These are phyloP conservation scores for Araneus ventricosus DNA, from an alignment of 1,140 invertebrate species.

Conservation along the genomic window DNA sequence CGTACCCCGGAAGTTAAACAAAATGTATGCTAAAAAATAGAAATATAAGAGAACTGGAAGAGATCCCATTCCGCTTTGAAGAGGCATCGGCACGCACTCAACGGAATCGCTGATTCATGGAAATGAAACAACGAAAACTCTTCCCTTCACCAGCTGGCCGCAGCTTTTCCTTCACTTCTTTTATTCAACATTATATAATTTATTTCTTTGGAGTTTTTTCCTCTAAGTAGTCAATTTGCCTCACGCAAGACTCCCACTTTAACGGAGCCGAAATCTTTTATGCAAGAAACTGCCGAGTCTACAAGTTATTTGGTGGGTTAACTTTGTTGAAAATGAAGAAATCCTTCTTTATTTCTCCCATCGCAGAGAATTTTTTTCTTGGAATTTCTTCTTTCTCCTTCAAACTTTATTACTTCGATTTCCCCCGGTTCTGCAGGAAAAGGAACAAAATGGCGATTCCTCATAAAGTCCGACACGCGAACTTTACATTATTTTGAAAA, in stretches of 20 bases:
- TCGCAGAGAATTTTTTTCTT: not conserved
- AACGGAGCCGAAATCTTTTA: slow-evolving; percentile 33
- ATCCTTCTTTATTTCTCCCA: not conserved
- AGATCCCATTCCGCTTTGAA: too few species aligned
- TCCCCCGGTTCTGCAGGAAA: not conserved
- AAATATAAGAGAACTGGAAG: too few species aligned
- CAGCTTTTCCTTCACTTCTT: slow-evolving; percentile 37
- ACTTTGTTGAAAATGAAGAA: slow-evolving; percentile 7
- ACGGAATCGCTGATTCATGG: too few species aligned
- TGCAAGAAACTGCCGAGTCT: not conserved
- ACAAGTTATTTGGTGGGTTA: slow-evolving; percentile 1
- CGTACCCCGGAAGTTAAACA: too few species aligned
- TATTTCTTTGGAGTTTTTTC: slow-evolving; percentile 29
- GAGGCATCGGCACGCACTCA: too few species aligned
- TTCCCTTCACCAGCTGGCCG: not conserved
- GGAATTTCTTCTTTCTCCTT: not conserved
- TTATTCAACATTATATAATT: slow-evolving; percentile 47
- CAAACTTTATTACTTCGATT: slow-evolving; percentile 40
- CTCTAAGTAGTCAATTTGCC: not conserved
- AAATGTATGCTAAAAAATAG: too few species aligned
- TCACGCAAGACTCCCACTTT: slow-evolving; percentile 46
- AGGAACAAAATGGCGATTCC: not conserved
- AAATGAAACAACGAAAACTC: not conserved
- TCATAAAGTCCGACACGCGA: not conserved
- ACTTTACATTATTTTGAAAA: slow-evolving; percentile 11